Evolutionary conservation across 2,113 vertebrate genomes (phyloP), one percentile per base, ranked within the genome.

Genomic region (Hemichromis elongatus): DNA sequence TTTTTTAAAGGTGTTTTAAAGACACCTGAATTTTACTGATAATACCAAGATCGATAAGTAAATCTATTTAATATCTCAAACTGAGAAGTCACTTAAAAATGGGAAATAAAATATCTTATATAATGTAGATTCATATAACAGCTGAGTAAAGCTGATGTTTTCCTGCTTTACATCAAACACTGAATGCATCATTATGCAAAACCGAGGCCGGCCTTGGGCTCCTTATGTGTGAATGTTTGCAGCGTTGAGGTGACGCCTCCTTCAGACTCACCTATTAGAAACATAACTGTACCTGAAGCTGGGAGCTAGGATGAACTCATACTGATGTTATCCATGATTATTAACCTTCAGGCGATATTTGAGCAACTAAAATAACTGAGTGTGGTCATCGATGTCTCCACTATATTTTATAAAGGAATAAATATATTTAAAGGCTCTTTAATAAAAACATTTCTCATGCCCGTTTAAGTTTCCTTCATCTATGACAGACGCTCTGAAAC

Each of bases 21-120:
- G 68, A 30, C 42, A n/a, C 6, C 45, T 50, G 4, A 16, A 30
- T 30, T 30, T 75, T 26, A 50, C 6, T 30, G 9, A 47, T 30
- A 0, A 30, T 73, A 73, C 47, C 2, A 11, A 19, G 24, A 18
- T 0, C 16, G 16, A 50, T 47, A 5, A 0, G 3, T n/a, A 30
- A 30, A 5, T 50, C 7, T 30, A 30, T 75, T 75, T 50, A 50
- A 30, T 6, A 47, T 75, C 42, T 73, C 16, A 75, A 73, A 73
- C 40, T 18, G 14, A 26, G 9, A 45, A 45, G 0, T 26, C 0
- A 16, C 3, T 70, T 35, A 47, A 47, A 70, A 28, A 28, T 0
- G 0, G 2, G 14, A 8, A 19, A 28, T 73, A 1, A 73, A 4
- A 28, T 24, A 24, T 50, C 16, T 30, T 50, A 61, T n/a, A 61